Percentiles rank a stretch among this genome's conserved stretches.
These are phyloP conservation scores for Lates calcarifer DNA, from an alignment of 2,113 vertebrate species.

Conservation along the genomic window DNA sequence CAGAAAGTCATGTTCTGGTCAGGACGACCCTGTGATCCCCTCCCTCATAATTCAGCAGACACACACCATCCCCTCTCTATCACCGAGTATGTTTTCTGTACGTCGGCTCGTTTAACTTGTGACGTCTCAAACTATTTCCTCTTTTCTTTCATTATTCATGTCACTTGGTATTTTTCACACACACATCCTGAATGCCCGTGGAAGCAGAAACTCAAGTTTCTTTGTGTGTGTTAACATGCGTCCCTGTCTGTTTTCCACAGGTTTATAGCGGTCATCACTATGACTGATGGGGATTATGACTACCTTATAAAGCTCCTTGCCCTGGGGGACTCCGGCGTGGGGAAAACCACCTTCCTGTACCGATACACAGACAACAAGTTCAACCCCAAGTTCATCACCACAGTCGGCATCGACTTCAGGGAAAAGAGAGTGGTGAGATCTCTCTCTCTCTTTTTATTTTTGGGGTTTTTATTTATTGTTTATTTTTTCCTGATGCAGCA, in stretches of 20 bases:
- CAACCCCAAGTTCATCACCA: constrained; percentile 97
- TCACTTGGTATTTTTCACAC: not conserved
- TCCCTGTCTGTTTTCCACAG: constrained; percentile 72
- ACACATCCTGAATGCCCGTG: not conserved
- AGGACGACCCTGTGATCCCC: constrained; percentile 29
- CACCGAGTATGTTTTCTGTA: not conserved
- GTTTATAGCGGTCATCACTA: constrained; percentile 88
- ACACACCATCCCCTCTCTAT: not conserved
- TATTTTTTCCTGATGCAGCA: too few relatives aligned
- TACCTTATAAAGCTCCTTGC: constrained; percentile 98
- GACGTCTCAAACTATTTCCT: not conserved
- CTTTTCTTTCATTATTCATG: not conserved
- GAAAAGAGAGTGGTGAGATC: constrained; percentile 93
- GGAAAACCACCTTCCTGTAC: constrained; percentile 96
- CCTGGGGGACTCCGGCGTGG: constrained; percentile 95
- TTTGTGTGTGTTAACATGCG: not conserved
- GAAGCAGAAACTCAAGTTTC: too few relatives aligned
- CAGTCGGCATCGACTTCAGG: constrained; percentile 97
- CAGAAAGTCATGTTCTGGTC: constrained; percentile 35
- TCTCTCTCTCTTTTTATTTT: too few relatives aligned
- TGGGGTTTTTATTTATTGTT: too few relatives aligned
- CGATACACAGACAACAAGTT: constrained; percentile 97
- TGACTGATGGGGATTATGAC: constrained; percentile 98
- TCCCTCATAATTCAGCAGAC: constrained; percentile 39
- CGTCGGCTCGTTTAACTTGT: not conserved